Evolutionary conservation across 1,140 invertebrate genomes (phyloP), one percentile per base, ranked within the genome.

Genomic region (Nasonia vitripennis): DNA sequence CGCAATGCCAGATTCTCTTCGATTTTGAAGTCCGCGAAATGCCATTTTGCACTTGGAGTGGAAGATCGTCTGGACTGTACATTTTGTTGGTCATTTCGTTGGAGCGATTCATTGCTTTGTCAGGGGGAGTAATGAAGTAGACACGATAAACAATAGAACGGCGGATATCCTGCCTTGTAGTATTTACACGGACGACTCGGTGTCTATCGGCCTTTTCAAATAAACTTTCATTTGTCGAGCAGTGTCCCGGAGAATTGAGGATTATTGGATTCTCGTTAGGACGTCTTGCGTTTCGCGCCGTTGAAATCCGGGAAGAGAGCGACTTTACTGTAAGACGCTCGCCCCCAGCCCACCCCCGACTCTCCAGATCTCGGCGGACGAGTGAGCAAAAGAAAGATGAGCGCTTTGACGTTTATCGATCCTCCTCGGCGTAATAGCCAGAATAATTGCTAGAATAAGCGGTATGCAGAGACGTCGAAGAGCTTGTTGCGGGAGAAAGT

Each of bases 231-330:
- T 91, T 90, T 90, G 89, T 78, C 68, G 89, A 84, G 88, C 89
- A 90, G 87, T 88, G 89, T 88, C 87, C 88, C 87, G 86, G 68
- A 89, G 88, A 90, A 91, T 91, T 90, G 90, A 86, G 89, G 89
- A 91, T 91, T 91, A 91, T 91, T 91, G 90, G 90, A 91, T 91
- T 91, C 89, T 91, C 90, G 89, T 91, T 91, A 91, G 90, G 87
- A 83, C 86, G 88, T 77, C 71, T 80, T 81, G 86, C 86, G 78
- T 73, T 74, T 82, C 78, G 83, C 83, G 84, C 86, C 87, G 86
- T 78, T 83, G 75, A 89, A 89, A 89, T 87, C 88, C 86, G 81
- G 48, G 83, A 86, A 81, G 86, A 87, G 55, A 62, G 41, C 41
- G 87, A 83, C 85, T 87, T 88, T 85, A 68, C 73, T 86, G 77